Conservation (phyloP, 2,888 invertebrate genomes). For the Ophion ventricosus region DNA sequence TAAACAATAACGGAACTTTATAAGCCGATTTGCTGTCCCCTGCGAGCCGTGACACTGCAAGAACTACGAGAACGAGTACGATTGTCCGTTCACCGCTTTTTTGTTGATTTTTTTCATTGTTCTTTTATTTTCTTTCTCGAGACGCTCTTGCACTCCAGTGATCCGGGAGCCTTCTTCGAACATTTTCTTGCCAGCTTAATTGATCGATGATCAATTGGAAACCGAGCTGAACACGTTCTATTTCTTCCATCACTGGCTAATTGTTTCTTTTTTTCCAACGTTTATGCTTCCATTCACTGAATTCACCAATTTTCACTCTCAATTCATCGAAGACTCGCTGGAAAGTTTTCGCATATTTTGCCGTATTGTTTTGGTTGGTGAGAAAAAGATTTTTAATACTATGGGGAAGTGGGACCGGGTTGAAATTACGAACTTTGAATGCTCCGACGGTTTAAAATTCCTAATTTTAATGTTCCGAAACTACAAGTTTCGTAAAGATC, state of each 20-base stretch:
- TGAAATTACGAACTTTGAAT: too few species aligned
- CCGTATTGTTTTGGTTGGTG: too few species aligned
- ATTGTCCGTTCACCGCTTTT: slow-evolving; percentile 35
- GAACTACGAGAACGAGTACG: slow-evolving; percentile 44
- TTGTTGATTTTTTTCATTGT: slow-evolving; percentile 38
- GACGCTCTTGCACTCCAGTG: slow-evolving; percentile 27
- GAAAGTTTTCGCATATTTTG: too few species aligned
- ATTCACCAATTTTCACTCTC: background rate
- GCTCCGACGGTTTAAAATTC: too few species aligned
- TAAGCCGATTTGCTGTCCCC: slow-evolving; percentile 67
- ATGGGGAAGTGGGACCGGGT: too few species aligned
- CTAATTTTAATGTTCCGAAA: too few species aligned
- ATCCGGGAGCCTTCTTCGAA: slow-evolving; percentile 35
- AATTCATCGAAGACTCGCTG: too few species aligned
- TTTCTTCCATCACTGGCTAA: slow-evolving; percentile 26
- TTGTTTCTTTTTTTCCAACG: slow-evolving; percentile 36
- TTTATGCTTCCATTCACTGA: slow-evolving; percentile 19
- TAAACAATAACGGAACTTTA: slow-evolving; percentile 67
- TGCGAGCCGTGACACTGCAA: slow-evolving; percentile 67
- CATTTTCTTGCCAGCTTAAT: slow-evolving; percentile 63
- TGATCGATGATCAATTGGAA: slow-evolving; percentile 58
- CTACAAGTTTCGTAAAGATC: too few species aligned
- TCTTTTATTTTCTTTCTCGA: slow-evolving; percentile 29
- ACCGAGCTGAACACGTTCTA: slow-evolving; percentile 44
- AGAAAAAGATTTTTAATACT: too few species aligned